Evolutionary conservation across 2,113 vertebrate genomes (phyloP).

Genomic region (Emydocephalus ijimae): DNA sequence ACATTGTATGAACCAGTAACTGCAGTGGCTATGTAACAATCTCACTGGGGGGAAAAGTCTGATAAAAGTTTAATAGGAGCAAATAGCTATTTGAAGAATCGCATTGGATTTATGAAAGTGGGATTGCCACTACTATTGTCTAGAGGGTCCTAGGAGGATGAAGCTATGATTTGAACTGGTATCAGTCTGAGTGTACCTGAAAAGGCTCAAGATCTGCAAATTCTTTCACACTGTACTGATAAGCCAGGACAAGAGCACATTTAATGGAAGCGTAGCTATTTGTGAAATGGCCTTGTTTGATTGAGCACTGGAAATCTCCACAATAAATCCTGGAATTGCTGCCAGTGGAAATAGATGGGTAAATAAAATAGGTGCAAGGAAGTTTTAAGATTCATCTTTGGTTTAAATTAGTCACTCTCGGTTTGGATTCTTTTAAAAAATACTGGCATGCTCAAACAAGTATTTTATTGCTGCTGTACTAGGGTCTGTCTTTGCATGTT

Average conservation of each 20-base stretch:
- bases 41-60: background rate
- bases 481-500: background rate
- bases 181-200: background rate
- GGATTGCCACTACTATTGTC: background rate
- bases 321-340: conserved; percentile 16
- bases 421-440: background rate
- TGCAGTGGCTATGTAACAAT: background rate
- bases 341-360: fast-evolving
- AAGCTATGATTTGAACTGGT: background rate
- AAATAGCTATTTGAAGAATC: background rate
- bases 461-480: background rate
- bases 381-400: background rate
- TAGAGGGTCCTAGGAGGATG: background rate
- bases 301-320: background rate
- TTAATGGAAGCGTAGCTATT: background rate
- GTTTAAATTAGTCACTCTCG: background rate
- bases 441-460: background rate
- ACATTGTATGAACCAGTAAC: background rate
- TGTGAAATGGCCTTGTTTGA: background rate
- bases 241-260: background rate
- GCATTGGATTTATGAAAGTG: background rate
- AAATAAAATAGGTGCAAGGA: background rate
- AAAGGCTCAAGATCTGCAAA: background rate
- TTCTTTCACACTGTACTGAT: background rate
- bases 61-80: background rate